These are phyloP conservation scores for Ectobius pallidus DNA, from an alignment of 2,888 invertebrate genomes.

Conservation along the genomic window DNA sequence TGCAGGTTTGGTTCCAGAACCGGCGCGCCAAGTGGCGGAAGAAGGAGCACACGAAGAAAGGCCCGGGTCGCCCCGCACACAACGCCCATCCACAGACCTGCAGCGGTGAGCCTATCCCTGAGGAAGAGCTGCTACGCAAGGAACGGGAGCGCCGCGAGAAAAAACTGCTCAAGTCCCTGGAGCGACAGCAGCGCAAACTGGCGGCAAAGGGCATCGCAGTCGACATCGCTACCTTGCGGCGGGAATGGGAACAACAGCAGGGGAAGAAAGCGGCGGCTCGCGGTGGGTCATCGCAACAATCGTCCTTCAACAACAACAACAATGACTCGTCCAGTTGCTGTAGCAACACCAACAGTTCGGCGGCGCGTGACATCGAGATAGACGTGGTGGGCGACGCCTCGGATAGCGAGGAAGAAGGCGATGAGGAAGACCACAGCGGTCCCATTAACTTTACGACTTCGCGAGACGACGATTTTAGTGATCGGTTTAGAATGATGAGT, in stretches of 20 bases:
- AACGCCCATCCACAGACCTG: conserved; percentile 98
- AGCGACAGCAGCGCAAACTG: conserved; percentile 90
- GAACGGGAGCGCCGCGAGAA: conserved; percentile 88
- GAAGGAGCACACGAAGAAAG: conserved; percentile 98
- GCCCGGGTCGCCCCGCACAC: conserved; percentile 97
- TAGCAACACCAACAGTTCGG: conserved; percentile 67
- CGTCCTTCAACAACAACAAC: not conserved
- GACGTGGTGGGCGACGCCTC: conserved; percentile 36
- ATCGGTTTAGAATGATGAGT: not conserved
- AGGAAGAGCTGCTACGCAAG: conserved; percentile 83
- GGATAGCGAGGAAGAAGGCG: conserved; percentile 38
- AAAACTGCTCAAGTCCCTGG: conserved; percentile 89
- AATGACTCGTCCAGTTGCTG: conserved; percentile 49
- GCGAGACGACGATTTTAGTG: not conserved
- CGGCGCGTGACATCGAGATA: not conserved
- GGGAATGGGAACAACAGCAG: conserved; percentile 36
- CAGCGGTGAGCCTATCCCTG: conserved; percentile 95
- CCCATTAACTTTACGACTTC: too few species aligned
- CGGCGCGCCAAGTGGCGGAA: conserved; percentile 98
- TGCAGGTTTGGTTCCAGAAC: conserved; percentile 99
- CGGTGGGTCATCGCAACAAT: not conserved
- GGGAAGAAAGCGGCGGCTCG: not conserved
- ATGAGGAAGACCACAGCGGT: too few species aligned
- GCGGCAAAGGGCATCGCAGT: conserved; percentile 90
- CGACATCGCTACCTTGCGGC: conserved; percentile 71